Base-by-base conservation (phyloP, 2,797 vertebrate genomes). In the Gephyroberyx darwinii region DNA sequence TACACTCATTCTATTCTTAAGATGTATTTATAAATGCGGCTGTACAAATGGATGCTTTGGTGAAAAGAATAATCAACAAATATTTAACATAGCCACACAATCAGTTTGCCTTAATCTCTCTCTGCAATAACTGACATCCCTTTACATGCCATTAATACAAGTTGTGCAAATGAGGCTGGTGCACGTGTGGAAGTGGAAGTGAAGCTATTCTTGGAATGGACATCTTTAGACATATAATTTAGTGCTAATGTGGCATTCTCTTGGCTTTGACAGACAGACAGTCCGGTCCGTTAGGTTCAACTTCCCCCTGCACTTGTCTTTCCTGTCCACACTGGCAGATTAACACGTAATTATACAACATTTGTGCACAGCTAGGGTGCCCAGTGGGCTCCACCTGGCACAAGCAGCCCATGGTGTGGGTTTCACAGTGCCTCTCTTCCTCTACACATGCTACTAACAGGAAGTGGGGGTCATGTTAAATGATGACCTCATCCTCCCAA, bases 281-380 rank as follows among this genome's bases (percentile, higher is more conserved):
- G 65, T 71, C 14, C 71, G 19, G 63, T 72, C 48, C 70, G 75
- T 83, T 61, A 22, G 48, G 51, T 77, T 76, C 30, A 57, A 54
- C 55, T 73, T 53, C 30, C 58, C 74, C 59, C 74, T 63, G 41
- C 51, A 31, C 72, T 76, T 22, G 26, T 75, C 58, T 80, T 72
- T 80, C 45, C 59, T 41, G 50, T 84, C 71, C 56, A 66, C 81
- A 61, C 69, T 47, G 75, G 69, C 83, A 90, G 75, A 91, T 92
- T 88, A 90, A 81, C 83, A 86, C 62, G 39, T 91, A 91, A 90
- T 90, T 91, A 85, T 75, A 69, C 70, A 84, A 84, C 91, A 91
- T 92, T 92, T 93, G 91, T 87, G 75, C 88, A 63, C 89, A 85
- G 91, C 77, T 50, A 81, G 83, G 71, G 62, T 71, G 56, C 88